Evolutionary conservation across 2,113 vertebrate genomes (phyloP).

Genomic region (Chamaetylas fuelleborni): DNA sequence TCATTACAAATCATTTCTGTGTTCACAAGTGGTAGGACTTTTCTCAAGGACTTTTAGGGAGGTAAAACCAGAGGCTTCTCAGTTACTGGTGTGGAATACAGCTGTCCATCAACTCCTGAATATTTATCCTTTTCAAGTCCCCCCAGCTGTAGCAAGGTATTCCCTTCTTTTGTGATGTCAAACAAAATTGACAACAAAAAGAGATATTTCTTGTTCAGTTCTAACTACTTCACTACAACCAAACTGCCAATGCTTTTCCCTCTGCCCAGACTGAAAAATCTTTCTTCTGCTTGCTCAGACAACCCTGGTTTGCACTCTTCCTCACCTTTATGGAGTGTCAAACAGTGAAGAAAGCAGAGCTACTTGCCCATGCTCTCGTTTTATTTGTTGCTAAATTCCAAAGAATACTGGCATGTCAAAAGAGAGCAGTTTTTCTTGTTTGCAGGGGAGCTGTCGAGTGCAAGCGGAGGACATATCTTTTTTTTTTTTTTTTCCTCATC

Average conservation of each 20-base stretch:
- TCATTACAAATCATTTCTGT: not conserved
- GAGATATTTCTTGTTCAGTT: not conserved
- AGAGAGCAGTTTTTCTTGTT: not conserved
- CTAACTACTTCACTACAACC: not conserved
- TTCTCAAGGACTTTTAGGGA: not conserved
- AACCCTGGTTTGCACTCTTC: not conserved
- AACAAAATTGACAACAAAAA: not conserved
- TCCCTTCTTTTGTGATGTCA: not conserved
- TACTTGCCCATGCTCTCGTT: not conserved
- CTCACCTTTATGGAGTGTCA: not conserved
- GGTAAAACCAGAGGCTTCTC: not conserved
- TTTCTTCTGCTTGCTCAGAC: not conserved
- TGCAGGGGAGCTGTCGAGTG: not conserved
- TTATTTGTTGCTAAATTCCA: not conserved
- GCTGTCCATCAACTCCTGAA: not conserved
- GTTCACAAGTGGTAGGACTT: not conserved
- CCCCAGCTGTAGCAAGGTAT: not conserved
- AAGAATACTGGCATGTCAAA: not conserved
- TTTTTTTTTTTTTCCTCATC: not conserved
- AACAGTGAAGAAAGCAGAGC: not conserved
- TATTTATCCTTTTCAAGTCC: not conserved
- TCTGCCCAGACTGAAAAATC: not conserved
- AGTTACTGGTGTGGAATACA: not conserved
- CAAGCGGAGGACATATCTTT: not conserved
- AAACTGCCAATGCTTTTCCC: not conserved